Evolutionary conservation across 2,797 vertebrate species (phyloP).

Genomic region (Ptychadena robeensis): DNA sequence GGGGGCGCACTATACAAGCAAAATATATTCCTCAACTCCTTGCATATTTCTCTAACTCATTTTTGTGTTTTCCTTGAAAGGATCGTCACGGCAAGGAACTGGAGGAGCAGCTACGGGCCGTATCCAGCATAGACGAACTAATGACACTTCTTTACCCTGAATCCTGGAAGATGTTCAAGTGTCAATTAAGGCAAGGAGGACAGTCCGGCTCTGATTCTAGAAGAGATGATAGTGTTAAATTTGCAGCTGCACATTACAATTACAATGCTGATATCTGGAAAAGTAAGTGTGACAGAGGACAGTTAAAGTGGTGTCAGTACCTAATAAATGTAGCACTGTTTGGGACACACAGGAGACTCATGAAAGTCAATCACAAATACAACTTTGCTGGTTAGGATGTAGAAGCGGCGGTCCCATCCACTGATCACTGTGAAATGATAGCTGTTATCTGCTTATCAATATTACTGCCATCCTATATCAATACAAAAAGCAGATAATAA

Average conservation of each 20-base stretch:
- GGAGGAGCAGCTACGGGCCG: slow-evolving; percentile 89
- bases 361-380: background rate
- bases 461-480: background rate
- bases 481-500: background rate
- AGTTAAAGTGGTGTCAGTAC: background rate
- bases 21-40: no score
- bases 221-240: slow-evolving; percentile 79
- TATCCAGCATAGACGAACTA: slow-evolving; percentile 93
- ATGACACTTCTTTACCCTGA: slow-evolving; percentile 93
- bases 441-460: background rate
- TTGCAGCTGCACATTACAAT: slow-evolving; percentile 90
- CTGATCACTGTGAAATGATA: no score
- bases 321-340: background rate
- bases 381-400: background rate
- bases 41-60: background rate
- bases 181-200: slow-evolving; percentile 83
- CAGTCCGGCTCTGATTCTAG: slow-evolving; percentile 72
- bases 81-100: slow-evolving; percentile 81
- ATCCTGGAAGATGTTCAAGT: slow-evolving; percentile 92
- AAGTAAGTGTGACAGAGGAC: slow-evolving; percentile 80
- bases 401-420: no score
- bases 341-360: background rate
- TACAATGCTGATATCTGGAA: slow-evolving; percentile 91
- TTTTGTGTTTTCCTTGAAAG: slow-evolving; percentile 71
- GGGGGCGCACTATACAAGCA: no score